Evolutionary conservation across 2,113 vertebrate species (phyloP).

Genomic region (Ceyx margarethae): DNA sequence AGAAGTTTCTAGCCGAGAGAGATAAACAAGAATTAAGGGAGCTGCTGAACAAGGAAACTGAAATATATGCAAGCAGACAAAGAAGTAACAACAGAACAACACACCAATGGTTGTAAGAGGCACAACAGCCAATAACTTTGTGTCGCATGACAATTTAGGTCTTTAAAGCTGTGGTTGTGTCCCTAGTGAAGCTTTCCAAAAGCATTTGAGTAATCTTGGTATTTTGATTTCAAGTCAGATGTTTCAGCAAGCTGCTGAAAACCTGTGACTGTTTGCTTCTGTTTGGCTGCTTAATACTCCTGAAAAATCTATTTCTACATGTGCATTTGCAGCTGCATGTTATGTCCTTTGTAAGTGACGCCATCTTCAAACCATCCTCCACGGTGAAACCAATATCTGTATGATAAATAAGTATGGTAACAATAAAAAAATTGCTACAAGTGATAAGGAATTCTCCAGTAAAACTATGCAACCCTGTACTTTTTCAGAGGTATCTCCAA

Average conservation of each 20-base stretch:
- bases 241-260: background rate
- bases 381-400: background rate
- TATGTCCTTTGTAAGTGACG: background rate
- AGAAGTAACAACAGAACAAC: no score
- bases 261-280: background rate
- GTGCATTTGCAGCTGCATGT: background rate
- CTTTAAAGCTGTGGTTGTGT: background rate
- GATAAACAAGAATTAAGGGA: no score
- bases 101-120: no score
- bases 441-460: background rate
- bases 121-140: no score
- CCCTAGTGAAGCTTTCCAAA: background rate
- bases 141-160: no score
- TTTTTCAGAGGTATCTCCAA: background rate
- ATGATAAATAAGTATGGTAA: background rate
- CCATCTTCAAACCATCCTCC: background rate
- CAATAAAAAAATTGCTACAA: background rate
- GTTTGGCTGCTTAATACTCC: background rate
- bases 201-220: background rate
- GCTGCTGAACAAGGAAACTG: no score
- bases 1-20: no score
- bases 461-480: background rate
- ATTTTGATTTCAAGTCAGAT: background rate
- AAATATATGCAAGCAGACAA: no score
- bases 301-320: background rate